Conservation (phyloP, 2,113 vertebrate genomes). For the Ceyx melanurus region DNA sequence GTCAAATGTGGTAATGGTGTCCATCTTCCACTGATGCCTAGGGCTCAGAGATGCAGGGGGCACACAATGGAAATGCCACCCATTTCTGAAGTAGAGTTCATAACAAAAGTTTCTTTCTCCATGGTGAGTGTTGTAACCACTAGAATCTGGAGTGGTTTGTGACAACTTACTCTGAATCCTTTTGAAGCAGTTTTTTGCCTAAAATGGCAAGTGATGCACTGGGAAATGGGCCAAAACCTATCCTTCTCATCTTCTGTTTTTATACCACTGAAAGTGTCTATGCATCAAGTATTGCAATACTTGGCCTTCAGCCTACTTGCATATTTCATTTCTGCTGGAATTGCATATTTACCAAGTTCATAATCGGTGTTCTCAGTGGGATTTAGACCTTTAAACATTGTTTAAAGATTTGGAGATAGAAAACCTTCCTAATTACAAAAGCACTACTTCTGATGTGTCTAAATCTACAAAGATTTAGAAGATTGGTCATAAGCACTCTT, state of each 20-base stretch:
- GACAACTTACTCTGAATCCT: not conserved
- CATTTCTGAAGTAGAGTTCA: not conserved
- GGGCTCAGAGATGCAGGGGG: not conserved
- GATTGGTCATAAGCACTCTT: not conserved
- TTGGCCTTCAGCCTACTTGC: not conserved
- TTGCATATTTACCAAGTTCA: not conserved
- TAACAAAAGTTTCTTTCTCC: not conserved
- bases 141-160: not conserved
- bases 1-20: too few relatives aligned
- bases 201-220: not conserved
- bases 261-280: not conserved
- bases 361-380: not conserved
- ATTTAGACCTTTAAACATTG: not conserved
- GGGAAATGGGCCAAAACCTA: not conserved
- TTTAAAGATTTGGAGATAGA: not conserved
- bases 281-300: accelerated
- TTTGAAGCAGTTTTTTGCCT: not conserved
- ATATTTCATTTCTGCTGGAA: not conserved
- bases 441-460: not conserved
- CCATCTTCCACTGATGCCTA: accelerated
- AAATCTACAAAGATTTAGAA: not conserved
- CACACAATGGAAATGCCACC: accelerated
- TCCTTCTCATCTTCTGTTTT: not conserved
- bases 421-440: not conserved
- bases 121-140: accelerated